These are phyloP conservation scores for Decapterus maruadsi DNA, from an alignment of 2,797 vertebrate species.

Conservation along the genomic window DNA sequence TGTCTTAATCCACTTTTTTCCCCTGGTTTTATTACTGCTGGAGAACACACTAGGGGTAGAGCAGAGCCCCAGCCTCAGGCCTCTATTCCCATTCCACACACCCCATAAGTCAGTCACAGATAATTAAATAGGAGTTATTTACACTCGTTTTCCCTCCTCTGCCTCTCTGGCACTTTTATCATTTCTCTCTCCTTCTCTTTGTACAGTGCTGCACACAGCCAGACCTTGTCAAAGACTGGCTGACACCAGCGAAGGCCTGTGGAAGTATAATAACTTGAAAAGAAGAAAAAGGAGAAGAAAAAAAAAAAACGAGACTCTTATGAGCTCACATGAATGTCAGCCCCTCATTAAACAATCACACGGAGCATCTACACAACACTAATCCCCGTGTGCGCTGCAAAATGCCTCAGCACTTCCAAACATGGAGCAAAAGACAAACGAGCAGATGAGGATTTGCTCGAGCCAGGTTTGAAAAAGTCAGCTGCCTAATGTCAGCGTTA, in stretches of 20 bases:
- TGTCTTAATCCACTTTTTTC: constrained; percentile 84
- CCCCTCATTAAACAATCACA: constrained; percentile 79
- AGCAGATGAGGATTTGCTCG: constrained; percentile 67
- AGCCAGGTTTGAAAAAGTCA: constrained; percentile 72
- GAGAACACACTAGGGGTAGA: constrained; percentile 82
- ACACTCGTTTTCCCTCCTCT: constrained; percentile 82
- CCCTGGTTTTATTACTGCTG: constrained; percentile 85
- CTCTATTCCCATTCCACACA: constrained; percentile 86
- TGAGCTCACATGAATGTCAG: constrained; percentile 77
- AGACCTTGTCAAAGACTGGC: constrained; percentile 75
- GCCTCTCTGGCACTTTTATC: constrained; percentile 81
- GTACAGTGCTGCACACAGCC: constrained; percentile 71
- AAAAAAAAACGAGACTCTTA: constrained; percentile 63
- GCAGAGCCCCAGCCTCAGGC: constrained; percentile 82
- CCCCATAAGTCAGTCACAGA: constrained; percentile 91
- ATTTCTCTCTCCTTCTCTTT: constrained; percentile 79
- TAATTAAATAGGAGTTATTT: constrained; percentile 90
- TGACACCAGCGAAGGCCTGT: constrained; percentile 67
- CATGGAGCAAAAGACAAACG: constrained; percentile 67
- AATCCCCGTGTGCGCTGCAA: constrained; percentile 62
- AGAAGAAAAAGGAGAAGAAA: not conserved
- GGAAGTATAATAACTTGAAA: constrained; percentile 64
- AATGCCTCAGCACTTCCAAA: constrained; percentile 68
- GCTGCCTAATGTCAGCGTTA: constrained; percentile 75
- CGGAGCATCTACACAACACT: constrained; percentile 63